These are phyloP conservation scores for Ciconia stormi DNA, from an alignment of 2,113 vertebrate genomes.

Conservation along the genomic window DNA sequence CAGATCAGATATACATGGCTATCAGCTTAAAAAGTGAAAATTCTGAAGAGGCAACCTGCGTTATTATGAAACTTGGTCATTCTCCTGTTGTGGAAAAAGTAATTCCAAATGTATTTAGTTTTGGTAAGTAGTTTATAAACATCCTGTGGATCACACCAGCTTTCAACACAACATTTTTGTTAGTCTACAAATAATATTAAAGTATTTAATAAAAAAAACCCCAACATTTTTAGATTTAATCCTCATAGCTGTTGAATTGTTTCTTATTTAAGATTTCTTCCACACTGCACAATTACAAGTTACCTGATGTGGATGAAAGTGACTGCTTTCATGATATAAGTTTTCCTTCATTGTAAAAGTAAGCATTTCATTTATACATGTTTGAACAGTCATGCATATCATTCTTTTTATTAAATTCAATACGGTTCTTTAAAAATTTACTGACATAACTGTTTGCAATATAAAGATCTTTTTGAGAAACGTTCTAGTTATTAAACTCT, in stretches of 20 bases:
- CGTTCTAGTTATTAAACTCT: neutral
- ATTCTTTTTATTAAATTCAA: neutral
- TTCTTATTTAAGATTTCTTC: neutral
- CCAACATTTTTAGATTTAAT: neutral
- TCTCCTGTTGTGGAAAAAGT: conserved; percentile 64
- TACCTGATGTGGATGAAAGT: neutral
- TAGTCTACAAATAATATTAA: neutral
- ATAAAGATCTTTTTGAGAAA: neutral
- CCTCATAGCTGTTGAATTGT: neutral
- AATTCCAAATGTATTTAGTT: conserved; percentile 85
- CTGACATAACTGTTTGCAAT: neutral
- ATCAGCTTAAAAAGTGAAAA: conserved; percentile 77
- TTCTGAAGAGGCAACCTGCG: conserved; percentile 78
- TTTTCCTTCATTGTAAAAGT: neutral
- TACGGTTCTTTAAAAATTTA: neutral
- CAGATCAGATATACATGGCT: conserved; percentile 83
- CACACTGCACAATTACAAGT: neutral
- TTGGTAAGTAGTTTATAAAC: conserved; percentile 79
- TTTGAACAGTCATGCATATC: neutral
- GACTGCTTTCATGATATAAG: neutral
- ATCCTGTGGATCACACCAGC: neutral
- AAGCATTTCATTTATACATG: neutral
- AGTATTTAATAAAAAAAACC: neutral
- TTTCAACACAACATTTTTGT: neutral
- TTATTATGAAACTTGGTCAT: conserved; percentile 77